phyloP scores from a whole-genome alignment of 1,140 invertebrate genomes.

The Drosophila equinoxialis region DNA sequence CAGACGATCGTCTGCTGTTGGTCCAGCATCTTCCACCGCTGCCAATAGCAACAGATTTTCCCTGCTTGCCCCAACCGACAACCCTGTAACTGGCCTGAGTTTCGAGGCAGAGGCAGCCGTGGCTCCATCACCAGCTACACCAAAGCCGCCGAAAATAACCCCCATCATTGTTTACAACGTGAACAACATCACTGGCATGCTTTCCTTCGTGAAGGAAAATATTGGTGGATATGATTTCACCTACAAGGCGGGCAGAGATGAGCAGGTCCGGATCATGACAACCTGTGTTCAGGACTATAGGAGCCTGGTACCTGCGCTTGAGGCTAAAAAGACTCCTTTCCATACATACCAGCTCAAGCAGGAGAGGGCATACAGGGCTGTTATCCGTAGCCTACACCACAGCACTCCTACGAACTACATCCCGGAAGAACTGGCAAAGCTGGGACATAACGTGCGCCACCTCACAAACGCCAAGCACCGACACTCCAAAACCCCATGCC shows the following conservation, averaged over 20 bases:
- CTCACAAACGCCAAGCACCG: not conserved
- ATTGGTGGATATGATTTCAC: too few species aligned
- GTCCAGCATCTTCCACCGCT: not conserved
- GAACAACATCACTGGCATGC: not conserved
- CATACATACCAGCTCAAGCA: not conserved
- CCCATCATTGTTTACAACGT: not conserved
- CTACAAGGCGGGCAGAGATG: too few species aligned
- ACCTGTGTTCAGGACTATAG: too few species aligned
- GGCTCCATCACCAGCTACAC: not conserved
- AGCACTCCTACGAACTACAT: not conserved
- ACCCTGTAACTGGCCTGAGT: not conserved
- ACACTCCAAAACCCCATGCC: not conserved
- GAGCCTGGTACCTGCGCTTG: not conserved
- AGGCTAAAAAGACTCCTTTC: not conserved
- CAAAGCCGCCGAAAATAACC: not conserved
- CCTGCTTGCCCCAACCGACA: not conserved
- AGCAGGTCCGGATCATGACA: too few species aligned
- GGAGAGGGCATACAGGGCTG: not conserved
- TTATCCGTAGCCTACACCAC: not conserved
- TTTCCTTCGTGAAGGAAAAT: not conserved
- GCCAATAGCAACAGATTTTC: slow-evolving; percentile 2
- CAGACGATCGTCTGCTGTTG: not conserved
- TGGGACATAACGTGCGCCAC: not conserved
- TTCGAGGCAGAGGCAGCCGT: not conserved
- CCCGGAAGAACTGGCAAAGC: slow-evolving; percentile 1